Base-by-base conservation (phyloP, 2,888 invertebrate genomes). In the Drosophila melanosoma region DNA sequence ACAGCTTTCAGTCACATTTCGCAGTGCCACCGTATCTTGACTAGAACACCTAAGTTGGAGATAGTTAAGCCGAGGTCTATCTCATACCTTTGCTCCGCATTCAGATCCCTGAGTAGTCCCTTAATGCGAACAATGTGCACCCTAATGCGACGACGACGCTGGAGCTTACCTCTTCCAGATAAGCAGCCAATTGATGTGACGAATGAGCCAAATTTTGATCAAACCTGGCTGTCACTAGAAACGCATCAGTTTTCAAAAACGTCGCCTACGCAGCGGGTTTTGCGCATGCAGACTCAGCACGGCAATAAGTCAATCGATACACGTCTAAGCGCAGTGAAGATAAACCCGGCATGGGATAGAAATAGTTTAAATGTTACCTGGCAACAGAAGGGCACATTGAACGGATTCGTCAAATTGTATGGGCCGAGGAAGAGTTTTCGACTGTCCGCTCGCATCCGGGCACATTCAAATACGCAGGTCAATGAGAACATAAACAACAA, bases 241-340 rank as follows among this genome's bases (percentile, higher is more conserved):
- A 5, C 2, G 23, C 26, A 10, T 26, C 49, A 45, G 20, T 15
- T 23, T 8, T 3, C 20, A 15, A 45, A 45, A 20, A 15, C 20
- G 1, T 23, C 20, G 7, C 2, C 26, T 2, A 5, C 23, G 11
- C 49, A 15, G 49, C 45, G 42, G 40, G 8, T 38, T 38, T 4
- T 17, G 42, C 1, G 17, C 8, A n/a, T n/a, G n/a, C n/a, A n/a
- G n/a, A n/a, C n/a, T n/a, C n/a, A n/a, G n/a, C n/a, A n/a, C n/a
- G n/a, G n/a, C 45, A 23, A 33, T 23, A 64, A 65, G 12, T 51
- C 63, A 1, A 35, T 23, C 15, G 63, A 63, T 33, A 29, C 51
- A 4, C 40, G 51, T 0, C 51, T 35, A 26, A n/a, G 33, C 51
- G 0, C 26, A 65, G 40, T 63, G 29, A 26, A n/a, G 33, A 1